A percentile compares a stretch with the other conserved stretches of the same genome.
These are phyloP conservation scores for Podargus strigoides DNA, from an alignment of 2,797 vertebrate species.

Conservation along the genomic window DNA sequence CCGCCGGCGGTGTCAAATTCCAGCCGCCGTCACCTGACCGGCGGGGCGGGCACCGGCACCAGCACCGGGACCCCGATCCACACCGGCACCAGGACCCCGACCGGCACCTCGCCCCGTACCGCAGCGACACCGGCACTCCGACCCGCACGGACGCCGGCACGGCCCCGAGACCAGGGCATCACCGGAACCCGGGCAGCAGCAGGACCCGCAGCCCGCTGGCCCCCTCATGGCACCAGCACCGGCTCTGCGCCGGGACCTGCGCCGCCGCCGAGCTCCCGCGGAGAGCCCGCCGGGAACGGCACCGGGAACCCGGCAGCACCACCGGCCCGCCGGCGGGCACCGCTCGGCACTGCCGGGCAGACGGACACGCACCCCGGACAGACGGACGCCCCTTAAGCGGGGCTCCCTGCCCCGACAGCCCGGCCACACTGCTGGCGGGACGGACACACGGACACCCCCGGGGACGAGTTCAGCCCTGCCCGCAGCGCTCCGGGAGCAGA, in stretches of 20 bases:
- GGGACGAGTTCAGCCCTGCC: neutral
- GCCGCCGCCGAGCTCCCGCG: neutral
- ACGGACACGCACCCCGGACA: neutral
- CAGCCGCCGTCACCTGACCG: slow-evolving; percentile 72
- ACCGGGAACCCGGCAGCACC: neutral
- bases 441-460: neutral
- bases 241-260: neutral
- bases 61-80: neutral
- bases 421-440: neutral
- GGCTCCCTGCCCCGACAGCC: neutral
- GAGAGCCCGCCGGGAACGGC: neutral
- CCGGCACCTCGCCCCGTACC: neutral
- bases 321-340: neutral
- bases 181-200: neutral
- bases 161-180: neutral
- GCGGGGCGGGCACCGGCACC: slow-evolving; percentile 16
- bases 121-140: neutral
- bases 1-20: slow-evolving; percentile 73
- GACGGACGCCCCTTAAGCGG: neutral
- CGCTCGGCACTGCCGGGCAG: neutral
- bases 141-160: neutral
- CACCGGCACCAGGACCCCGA: neutral
- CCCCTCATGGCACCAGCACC: neutral
- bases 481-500: neutral
- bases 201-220: neutral